Conservation (phyloP, 2,797 vertebrate species). For the Steatocranus sp. region DNA sequence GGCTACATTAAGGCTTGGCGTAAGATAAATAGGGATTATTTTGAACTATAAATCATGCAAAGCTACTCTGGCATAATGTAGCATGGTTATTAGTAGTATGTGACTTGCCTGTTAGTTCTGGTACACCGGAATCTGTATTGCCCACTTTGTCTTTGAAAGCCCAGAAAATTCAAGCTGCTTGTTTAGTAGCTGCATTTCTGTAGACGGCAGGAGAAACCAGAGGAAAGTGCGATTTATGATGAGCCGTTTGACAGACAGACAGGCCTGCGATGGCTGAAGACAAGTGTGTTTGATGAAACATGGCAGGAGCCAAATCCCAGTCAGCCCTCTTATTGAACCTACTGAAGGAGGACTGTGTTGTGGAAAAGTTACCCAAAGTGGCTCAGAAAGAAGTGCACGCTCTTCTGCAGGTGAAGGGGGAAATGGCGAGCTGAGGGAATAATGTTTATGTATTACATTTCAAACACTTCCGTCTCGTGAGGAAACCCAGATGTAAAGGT, state of each 20-base stretch:
- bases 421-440: slow-evolving; percentile 36
- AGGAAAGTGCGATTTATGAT: slow-evolving; percentile 19
- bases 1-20: neutral
- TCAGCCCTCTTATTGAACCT: slow-evolving; percentile 63
- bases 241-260: slow-evolving; percentile 55
- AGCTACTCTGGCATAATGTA: neutral
- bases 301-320: slow-evolving; percentile 68
- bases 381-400: slow-evolving; percentile 50
- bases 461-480: slow-evolving; percentile 65
- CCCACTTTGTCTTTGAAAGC: neutral
- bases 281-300: slow-evolving; percentile 66
- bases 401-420: slow-evolving; percentile 30
- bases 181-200: slow-evolving; percentile 13
- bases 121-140: neutral
- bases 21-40: neutral
- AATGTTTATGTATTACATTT: slow-evolving; percentile 79
- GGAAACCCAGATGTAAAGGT: slow-evolving; percentile 71
- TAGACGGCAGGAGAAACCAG: slow-evolving; percentile 2
- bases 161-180: neutral
- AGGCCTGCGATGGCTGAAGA: slow-evolving; percentile 50
- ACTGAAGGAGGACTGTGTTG: slow-evolving; percentile 57
- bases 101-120: neutral
- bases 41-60: neutral
- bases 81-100: neutral
- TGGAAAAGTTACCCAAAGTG: slow-evolving; percentile 68